phyloP scores from a whole-genome alignment of 2,113 vertebrate species.

The Prionailurus bengalensis region DNA sequence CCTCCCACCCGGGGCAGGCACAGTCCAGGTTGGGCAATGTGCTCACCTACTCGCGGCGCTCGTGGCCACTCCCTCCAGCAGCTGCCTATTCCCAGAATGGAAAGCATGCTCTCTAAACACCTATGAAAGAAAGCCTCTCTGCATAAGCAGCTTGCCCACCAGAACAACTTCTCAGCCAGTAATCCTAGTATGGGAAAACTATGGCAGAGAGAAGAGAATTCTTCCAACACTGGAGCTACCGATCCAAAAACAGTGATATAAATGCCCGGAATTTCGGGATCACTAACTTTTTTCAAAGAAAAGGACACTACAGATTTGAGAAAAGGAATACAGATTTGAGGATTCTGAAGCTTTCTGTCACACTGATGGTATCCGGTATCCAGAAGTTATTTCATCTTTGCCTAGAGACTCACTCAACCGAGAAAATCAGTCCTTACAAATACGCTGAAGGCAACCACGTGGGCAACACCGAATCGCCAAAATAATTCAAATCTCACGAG shows the following conservation, averaged over 20 bases:
- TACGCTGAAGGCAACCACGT: background rate
- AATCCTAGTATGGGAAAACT: background rate
- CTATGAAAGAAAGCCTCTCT: background rate
- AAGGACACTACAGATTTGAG: background rate
- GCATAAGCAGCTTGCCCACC: background rate
- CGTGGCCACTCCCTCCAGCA: background rate
- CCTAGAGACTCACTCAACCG: background rate
- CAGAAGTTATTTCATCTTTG: background rate
- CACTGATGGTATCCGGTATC: background rate
- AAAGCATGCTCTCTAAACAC: background rate
- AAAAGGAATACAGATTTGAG: background rate
- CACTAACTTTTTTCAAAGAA: background rate
- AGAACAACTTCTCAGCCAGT: background rate
- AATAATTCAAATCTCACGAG: background rate
- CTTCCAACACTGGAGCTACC: background rate
- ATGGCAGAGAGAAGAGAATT: background rate
- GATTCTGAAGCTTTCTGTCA: background rate
- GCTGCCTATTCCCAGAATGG: background rate
- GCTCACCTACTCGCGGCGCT: background rate
- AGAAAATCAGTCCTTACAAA: conserved; percentile 22
- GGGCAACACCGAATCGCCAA: background rate
- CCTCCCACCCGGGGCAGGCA: background rate
- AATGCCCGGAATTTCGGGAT: background rate
- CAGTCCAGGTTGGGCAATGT: background rate
- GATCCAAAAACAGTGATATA: background rate